Evolutionary conservation across 92 coral and sea anemone species (phyloP).

Genomic region (Epizoanthus ramosus): DNA sequence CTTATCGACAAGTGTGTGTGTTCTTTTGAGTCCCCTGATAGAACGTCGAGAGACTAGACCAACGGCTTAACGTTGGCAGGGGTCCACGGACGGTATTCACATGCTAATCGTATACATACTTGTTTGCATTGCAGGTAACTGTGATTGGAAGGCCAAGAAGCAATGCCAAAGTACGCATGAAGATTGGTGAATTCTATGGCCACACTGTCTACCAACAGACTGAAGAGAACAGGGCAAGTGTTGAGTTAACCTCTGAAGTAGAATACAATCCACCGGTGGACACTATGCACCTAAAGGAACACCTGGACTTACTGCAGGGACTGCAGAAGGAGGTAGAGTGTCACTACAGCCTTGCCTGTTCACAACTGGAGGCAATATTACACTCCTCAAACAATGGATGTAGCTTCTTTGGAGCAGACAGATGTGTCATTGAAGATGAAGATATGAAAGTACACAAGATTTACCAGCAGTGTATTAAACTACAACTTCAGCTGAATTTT

Average conservation of each 20-base stretch:
- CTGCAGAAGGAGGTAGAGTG: constrained; percentile 91
- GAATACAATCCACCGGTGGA: constrained; percentile 44
- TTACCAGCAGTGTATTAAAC: constrained; percentile 80
- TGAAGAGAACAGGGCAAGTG: constrained; percentile 1
- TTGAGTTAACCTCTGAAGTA: constrained; percentile 17
- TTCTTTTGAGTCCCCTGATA: too few species aligned
- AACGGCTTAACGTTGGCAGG: too few species aligned
- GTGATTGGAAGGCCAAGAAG: constrained; percentile 83
- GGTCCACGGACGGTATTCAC: too few species aligned
- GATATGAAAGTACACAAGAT: constrained; percentile 73
- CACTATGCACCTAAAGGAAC: constrained; percentile 45
- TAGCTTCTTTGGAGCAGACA: constrained; percentile 20
- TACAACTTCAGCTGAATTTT: constrained; percentile 89
- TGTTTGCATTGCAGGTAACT: constrained; percentile 56
- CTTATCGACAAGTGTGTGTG: too few species aligned
- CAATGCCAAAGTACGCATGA: constrained; percentile 79
- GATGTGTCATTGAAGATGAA: constrained; percentile 32
- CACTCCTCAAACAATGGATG: constrained; percentile 55
- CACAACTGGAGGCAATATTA: constrained; percentile 69
- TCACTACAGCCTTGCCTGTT: constrained; percentile 90
- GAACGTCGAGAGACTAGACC: too few species aligned
- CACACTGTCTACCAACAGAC: constrained; percentile 66
- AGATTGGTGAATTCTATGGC: constrained; percentile 95
- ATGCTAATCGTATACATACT: not conserved
- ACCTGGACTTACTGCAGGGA: constrained; percentile 59